These are phyloP conservation scores for Orycteropus afer DNA, from an alignment of 2,113 vertebrate genomes.

Conservation along the genomic window DNA sequence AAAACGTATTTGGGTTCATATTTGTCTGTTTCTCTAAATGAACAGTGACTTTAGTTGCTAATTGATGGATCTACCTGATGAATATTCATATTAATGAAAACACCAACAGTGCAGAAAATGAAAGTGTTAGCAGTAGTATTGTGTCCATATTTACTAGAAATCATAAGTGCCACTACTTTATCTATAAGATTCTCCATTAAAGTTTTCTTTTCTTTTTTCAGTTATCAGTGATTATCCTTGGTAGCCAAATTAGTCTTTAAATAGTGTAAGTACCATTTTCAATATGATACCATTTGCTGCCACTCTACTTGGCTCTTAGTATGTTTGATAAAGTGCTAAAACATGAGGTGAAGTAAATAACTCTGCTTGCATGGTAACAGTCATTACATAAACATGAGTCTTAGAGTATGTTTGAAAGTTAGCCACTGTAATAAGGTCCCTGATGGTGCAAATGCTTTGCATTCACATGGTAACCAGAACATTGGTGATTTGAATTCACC, in stretches of 20 bases:
- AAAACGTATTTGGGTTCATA: background rate
- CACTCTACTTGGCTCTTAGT: background rate
- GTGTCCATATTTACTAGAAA: background rate
- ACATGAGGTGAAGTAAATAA: background rate
- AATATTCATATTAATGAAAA: background rate
- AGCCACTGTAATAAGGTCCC: background rate
- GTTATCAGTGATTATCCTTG: background rate
- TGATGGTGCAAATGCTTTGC: background rate
- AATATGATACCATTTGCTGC: background rate
- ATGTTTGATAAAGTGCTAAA: background rate
- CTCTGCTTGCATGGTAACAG: background rate
- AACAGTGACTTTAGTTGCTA: background rate
- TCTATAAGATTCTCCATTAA: background rate
- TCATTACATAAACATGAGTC: background rate
- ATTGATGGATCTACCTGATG: background rate
- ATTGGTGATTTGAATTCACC: background rate
- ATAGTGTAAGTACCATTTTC: conserved; percentile 5
- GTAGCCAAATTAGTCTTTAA: background rate
- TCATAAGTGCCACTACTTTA: background rate
- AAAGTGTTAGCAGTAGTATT: background rate
- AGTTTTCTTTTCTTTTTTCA: conserved; percentile 13
- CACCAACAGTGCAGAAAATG: background rate
- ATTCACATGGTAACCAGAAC: too few species aligned
- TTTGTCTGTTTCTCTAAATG: background rate
- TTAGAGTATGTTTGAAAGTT: background rate